phyloP scores from a whole-genome alignment of 2,113 vertebrate genomes.

The Thalassarche chlororhynchos region DNA sequence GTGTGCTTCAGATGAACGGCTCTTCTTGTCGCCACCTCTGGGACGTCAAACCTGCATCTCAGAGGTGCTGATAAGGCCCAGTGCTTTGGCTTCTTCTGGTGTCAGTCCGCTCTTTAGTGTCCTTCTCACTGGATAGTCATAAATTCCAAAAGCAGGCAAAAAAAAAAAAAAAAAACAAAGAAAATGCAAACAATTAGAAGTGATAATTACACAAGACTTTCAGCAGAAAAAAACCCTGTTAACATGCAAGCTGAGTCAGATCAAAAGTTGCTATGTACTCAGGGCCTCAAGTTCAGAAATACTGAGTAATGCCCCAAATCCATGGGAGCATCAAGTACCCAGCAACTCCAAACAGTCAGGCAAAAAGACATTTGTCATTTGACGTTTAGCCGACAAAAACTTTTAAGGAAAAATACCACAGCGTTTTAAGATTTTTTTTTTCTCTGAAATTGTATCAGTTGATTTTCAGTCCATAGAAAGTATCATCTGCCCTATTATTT shows the following conservation, averaged over 20 bases:
- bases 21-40: neutral
- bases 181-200: constrained; percentile 38
- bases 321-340: neutral
- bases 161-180: neutral
- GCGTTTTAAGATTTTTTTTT: neutral
- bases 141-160: neutral
- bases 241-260: neutral
- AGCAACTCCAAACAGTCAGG: neutral
- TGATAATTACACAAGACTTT: neutral
- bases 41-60: constrained; percentile 91
- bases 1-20: constrained; percentile 7
- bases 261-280: neutral
- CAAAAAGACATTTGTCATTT: neutral
- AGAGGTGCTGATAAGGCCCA: constrained; percentile 89
- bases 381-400: neutral
- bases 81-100: constrained; percentile 92
- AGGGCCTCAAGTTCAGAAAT: neutral
- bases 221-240: neutral
- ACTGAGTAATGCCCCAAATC: neutral
- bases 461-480: neutral
- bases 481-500: neutral
- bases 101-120: constrained; percentile 94
- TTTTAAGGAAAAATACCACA: neutral
- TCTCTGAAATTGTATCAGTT: neutral
- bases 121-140: constrained; percentile 84